phyloP scores from a whole-genome alignment of 1,140 invertebrate genomes.

The Lepidurus packardi region DNA sequence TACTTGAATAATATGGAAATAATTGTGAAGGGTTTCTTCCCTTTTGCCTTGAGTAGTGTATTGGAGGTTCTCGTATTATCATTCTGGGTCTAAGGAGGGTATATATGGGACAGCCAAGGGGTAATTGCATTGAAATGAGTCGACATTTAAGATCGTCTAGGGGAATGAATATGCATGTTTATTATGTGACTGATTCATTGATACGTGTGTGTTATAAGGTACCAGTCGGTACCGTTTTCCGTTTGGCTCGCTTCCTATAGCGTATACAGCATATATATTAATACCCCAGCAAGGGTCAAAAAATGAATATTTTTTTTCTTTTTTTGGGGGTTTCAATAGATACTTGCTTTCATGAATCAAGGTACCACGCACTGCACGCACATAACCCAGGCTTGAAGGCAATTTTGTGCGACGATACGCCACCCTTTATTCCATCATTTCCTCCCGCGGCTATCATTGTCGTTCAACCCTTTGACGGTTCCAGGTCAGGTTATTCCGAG shows the following conservation, averaged over 20 bases:
- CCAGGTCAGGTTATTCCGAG: constrained; percentile 2
- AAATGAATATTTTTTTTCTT: neutral
- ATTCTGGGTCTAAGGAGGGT: too few species aligned
- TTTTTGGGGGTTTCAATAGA: neutral
- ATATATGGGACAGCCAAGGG: neutral
- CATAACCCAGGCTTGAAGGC: neutral
- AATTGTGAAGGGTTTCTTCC: too few species aligned
- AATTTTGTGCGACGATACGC: neutral
- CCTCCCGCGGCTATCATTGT: constrained; percentile 17
- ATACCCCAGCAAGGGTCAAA: neutral
- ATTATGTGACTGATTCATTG: neutral
- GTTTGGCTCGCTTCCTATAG: neutral
- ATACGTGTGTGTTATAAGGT: neutral
- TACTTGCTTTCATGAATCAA: neutral
- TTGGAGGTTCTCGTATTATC: too few species aligned
- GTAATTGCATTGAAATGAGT: neutral
- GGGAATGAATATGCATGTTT: neutral
- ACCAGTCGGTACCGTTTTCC: neutral
- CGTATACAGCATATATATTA: neutral
- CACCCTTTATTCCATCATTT: neutral
- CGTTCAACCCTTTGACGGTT: constrained; percentile 7
- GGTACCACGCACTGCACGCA: constrained; percentile 13
- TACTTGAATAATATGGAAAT: too few species aligned
- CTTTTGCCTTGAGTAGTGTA: too few species aligned
- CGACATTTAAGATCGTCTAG: neutral